Evolutionary conservation across 2,113 vertebrate species (phyloP).

Genomic region (Cyprinodon tularosa): DNA sequence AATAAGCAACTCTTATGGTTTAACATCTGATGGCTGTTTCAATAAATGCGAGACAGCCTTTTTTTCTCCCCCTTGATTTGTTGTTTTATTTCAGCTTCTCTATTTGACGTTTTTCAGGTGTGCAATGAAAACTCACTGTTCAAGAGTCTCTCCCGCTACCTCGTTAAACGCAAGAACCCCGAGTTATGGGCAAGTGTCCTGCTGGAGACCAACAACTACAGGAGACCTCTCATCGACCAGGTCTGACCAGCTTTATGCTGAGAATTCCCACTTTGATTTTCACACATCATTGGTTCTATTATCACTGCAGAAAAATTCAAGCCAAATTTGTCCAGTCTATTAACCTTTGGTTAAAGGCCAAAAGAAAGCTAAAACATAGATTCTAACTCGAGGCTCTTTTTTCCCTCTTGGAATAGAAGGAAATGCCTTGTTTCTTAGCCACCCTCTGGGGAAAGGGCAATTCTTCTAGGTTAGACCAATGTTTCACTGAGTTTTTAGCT

Average conservation of each 20-base stretch:
- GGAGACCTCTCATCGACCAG: constrained; percentile 97
- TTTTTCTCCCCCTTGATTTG: not conserved
- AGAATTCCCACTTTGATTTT: not conserved
- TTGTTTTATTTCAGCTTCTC: not conserved
- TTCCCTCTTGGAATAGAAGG: not conserved
- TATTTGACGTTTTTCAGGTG: constrained; percentile 77
- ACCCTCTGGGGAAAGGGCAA: no score
- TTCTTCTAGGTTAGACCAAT: no score
- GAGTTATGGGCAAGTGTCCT: constrained; percentile 97
- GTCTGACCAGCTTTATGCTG: constrained; percentile 60
- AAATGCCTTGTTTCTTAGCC: not conserved
- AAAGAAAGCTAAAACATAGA: not conserved
- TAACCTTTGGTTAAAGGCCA: not conserved
- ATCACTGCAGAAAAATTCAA: not conserved
- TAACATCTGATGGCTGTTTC: not conserved
- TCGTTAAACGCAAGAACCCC: constrained; percentile 95
- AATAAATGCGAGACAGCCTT: not conserved
- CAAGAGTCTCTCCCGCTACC: constrained; percentile 97
- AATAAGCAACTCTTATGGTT: not conserved
- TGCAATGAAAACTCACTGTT: constrained; percentile 99
- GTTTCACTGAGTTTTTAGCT: not conserved
- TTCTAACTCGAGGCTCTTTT: not conserved
- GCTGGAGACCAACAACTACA: constrained; percentile 95
- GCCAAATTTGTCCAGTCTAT: not conserved
- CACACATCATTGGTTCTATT: not conserved